Evolutionary conservation across 2,797 vertebrate genomes (phyloP).

Genomic region (Syndactyla subalaris): DNA sequence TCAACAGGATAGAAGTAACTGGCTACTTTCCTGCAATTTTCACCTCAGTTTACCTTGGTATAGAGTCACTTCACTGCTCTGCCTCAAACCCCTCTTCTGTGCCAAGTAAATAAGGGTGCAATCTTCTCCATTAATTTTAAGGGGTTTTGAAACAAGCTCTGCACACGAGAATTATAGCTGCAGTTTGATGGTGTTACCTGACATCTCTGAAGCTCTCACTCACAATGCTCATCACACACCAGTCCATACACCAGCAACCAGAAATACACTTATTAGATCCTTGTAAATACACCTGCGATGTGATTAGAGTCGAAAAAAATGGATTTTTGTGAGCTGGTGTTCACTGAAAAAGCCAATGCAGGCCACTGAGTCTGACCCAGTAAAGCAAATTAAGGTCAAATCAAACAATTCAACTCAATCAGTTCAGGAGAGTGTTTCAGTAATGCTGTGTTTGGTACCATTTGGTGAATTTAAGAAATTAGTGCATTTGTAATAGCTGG

Average conservation of each 20-base stretch:
- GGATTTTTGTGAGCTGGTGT: background rate
- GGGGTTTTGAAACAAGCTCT: background rate
- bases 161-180: background rate
- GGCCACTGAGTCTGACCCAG: background rate
- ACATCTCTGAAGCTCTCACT: background rate
- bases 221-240: background rate
- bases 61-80: background rate
- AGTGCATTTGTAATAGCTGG: background rate
- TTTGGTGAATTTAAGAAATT: background rate
- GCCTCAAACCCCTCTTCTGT: background rate
- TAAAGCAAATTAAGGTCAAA: background rate
- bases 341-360: background rate
- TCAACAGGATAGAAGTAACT: background rate
- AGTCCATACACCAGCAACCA: background rate
- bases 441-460: background rate
- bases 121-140: slow-evolving; percentile 37
- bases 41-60: slow-evolving; percentile 4
- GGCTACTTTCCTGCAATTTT: slow-evolving; percentile 24
- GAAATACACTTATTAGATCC: background rate
- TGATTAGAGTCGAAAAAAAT: background rate
- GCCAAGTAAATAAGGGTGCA: background rate
- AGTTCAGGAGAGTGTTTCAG: background rate
- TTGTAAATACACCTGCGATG: background rate
- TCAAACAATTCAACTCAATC: background rate
- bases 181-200: background rate